Evolutionary conservation across 2,888 invertebrate species (phyloP).

Genomic region (Mantis religiosa): DNA sequence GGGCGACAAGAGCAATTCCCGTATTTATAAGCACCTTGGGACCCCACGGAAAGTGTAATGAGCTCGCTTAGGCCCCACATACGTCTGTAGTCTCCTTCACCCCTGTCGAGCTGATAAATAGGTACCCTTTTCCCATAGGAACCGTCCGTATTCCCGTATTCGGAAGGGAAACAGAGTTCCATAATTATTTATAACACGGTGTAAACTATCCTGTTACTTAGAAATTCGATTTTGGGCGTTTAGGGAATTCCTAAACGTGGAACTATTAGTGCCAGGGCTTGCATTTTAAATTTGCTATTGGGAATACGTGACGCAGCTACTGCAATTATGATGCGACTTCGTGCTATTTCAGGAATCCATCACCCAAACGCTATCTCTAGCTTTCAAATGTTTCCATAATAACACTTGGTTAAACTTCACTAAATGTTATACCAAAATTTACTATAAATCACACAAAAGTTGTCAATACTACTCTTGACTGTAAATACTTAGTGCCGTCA

Average conservation of each 20-base stretch:
- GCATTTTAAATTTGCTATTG: not conserved
- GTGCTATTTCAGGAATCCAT: not conserved
- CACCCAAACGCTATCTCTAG: too few relatives aligned
- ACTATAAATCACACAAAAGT: too few relatives aligned
- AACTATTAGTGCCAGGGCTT: not conserved
- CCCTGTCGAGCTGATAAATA: not conserved
- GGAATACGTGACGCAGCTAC: not conserved
- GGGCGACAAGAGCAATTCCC: not conserved
- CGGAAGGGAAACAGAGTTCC: not conserved
- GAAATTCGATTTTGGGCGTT: not conserved
- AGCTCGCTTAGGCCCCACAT: not conserved
- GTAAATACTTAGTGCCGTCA: too few relatives aligned
- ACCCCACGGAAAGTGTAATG: not conserved
- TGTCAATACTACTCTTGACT: too few relatives aligned
- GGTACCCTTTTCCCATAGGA: not conserved
- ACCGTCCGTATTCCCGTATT: not conserved
- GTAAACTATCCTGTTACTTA: not conserved
- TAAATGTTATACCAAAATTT: too few relatives aligned
- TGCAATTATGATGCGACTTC: not conserved
- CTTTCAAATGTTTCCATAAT: too few relatives aligned
- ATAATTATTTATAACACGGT: not conserved
- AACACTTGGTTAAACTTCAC: too few relatives aligned
- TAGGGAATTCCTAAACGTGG: not conserved
- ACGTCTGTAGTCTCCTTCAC: not conserved
- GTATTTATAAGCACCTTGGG: conserved; percentile 5